Base-by-base conservation (phyloP, 2,797 vertebrate genomes). In the Neosilurus mollespiculum region DNA sequence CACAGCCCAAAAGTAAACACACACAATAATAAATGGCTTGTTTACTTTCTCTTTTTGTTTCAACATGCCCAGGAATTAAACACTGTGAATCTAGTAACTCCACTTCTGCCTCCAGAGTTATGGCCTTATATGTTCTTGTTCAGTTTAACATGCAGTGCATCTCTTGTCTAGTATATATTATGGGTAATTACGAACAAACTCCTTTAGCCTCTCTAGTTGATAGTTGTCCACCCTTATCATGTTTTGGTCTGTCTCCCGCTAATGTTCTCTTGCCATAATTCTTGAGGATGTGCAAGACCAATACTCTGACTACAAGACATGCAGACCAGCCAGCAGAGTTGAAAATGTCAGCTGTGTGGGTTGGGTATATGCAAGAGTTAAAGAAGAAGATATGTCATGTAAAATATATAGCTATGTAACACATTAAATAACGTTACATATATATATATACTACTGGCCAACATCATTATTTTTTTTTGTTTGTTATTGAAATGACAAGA, bases 41-140 rank as follows among this genome's bases (percentile, higher is more conserved):
- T 80, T 72, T 65, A 54, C 16, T 20, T 75, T 37, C 8, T 9
- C 15, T 7, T 16, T 82, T 82, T 16, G 34, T 82, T 77, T 75
- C 61, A 49, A 37, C 54, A n/a, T 85, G 15, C 72, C 72, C 65
- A 78, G 26, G 54, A 70, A 71, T 61, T 78, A 16, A 22, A 62
- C n/a, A 65, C 10, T 72, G 78, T 81, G 34, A 26, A 72, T 81
- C 65, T 61, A 58, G 76, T 22, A 81, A 65, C n/a, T 18, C 43
- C 9, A 2, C 24, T 78, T 8, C 43, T 51, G 37, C 20, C 12
- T 22, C 49, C 53, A 53, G 15, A 26, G 22, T 51, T 43, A 18
- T 56, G 15, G 54, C 66, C 30, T 70, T 70, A 70, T 71, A 71
- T 71, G 54, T 79, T 79, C 77, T 53, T 79, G 49, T 65, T 66